Evolutionary conservation across 2,888 invertebrate genomes (phyloP).

Genomic region (Stenolophus ochropezus): DNA sequence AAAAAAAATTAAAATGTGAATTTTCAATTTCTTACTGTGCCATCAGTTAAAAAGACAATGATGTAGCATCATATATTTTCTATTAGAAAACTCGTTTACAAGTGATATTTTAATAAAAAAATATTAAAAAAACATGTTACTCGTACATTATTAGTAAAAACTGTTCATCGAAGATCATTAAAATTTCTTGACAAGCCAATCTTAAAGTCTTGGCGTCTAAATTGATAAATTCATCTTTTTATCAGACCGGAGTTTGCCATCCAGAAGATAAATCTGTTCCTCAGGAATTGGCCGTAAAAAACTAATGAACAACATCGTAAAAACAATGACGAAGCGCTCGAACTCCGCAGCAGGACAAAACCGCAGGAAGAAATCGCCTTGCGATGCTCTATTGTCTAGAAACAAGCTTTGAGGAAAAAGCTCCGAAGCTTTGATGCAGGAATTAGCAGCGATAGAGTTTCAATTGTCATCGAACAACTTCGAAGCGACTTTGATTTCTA

Average conservation of each 20-base stretch:
- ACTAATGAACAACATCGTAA: background rate
- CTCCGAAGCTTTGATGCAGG: too few relatives aligned
- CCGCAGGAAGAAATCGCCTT: background rate
- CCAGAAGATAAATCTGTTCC: background rate
- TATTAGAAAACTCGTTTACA: too few relatives aligned
- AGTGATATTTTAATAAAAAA: too few relatives aligned
- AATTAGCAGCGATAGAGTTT: too few relatives aligned
- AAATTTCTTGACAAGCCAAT: background rate
- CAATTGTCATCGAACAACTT: too few relatives aligned
- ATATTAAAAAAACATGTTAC: too few relatives aligned
- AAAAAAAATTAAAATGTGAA: too few relatives aligned
- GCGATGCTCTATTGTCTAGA: background rate
- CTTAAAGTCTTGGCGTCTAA: background rate
- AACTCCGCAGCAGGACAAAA: background rate
- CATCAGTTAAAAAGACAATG: too few relatives aligned
- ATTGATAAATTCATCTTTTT: background rate
- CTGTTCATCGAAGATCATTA: background rate
- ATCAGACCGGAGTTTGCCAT: background rate
- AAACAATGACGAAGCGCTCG: background rate
- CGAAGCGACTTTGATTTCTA: too few relatives aligned
- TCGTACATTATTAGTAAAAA: background rate
- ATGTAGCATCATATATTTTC: too few relatives aligned
- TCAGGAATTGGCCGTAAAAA: background rate
- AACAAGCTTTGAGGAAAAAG: too few relatives aligned
- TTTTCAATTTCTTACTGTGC: too few relatives aligned